Conservation (phyloP, 1,140 invertebrate genomes). For the Heliconius hermathena region DNA sequence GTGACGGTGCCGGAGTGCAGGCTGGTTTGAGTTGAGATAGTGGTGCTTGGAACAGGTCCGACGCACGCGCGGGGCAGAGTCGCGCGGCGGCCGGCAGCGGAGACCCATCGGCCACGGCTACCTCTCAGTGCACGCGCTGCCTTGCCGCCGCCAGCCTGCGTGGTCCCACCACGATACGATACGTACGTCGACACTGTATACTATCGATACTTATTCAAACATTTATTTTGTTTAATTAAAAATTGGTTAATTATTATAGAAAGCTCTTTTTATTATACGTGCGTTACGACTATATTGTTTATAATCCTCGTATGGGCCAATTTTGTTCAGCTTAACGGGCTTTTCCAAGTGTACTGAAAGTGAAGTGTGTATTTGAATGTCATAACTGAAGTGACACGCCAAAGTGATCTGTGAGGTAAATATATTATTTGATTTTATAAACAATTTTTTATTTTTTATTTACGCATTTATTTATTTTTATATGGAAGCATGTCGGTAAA, state of each 20-base stretch:
- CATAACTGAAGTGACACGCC: slow-evolving; percentile 54
- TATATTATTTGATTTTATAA: slow-evolving; percentile 45
- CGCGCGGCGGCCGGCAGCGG: slow-evolving; percentile 60
- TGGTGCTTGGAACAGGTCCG: slow-evolving; percentile 67
- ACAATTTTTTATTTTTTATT: slow-evolving; percentile 8
- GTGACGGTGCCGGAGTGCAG: slow-evolving; percentile 40
- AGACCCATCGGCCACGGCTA: slow-evolving; percentile 52
- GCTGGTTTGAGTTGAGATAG: slow-evolving; percentile 42
- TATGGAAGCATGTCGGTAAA: slow-evolving; percentile 42
- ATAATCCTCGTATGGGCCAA: slow-evolving; percentile 55
- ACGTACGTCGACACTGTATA: slow-evolving; percentile 37
- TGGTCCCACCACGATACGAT: slow-evolving; percentile 49
- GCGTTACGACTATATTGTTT: slow-evolving; percentile 53
- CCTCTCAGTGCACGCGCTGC: slow-evolving; percentile 72
- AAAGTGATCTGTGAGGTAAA: slow-evolving; percentile 69
- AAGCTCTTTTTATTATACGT: slow-evolving; percentile 34
- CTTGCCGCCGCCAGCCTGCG: slow-evolving; percentile 66
- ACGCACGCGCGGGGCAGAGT: slow-evolving; percentile 76
- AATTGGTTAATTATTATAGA: slow-evolving; percentile 31
- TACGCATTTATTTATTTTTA: slow-evolving; percentile 29
- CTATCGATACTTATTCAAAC: slow-evolving; percentile 36
- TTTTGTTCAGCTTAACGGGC: slow-evolving; percentile 53
- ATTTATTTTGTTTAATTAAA: slow-evolving; percentile 27
- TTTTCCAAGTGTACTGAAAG: slow-evolving; percentile 49
- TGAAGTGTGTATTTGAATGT: slow-evolving; percentile 69